Percentiles rank a stretch among this genome's conserved stretches.
Conservation (phyloP, 1,140 invertebrate species). For the Maconellicoccus hirsutus region DNA sequence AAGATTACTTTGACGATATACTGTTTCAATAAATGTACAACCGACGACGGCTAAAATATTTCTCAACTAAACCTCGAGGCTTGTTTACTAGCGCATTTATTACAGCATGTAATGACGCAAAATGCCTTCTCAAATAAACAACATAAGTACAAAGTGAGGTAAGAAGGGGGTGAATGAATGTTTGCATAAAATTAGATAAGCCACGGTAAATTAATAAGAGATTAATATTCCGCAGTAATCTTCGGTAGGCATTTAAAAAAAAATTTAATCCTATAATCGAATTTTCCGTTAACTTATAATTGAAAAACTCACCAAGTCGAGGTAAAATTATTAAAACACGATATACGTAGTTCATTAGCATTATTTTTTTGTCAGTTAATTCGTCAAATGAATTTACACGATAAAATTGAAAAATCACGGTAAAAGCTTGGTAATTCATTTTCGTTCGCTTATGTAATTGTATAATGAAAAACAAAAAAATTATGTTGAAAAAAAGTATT, state of each 20-base stretch:
- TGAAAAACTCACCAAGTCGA: no score
- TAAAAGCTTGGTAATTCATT: neutral
- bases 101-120: neutral
- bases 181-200: neutral
- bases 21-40: no score
- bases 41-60: neutral
- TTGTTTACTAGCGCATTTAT: neutral
- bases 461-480: constrained; percentile 1
- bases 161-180: neutral
- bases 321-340: no score
- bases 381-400: neutral
- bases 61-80: neutral
- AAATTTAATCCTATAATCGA: neutral
- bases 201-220: neutral
- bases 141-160: neutral
- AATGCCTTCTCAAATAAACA: neutral
- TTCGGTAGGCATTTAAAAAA: neutral
- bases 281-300: no score
- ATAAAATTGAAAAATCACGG: neutral
- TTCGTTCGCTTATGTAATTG: neutral
- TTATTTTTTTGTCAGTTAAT: no score
- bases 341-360: no score
- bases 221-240: neutral
- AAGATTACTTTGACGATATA: no score
- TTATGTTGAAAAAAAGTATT: neutral